Evolutionary conservation across 2,888 invertebrate species (phyloP).

Genomic region (Gryllus longicercus): DNA sequence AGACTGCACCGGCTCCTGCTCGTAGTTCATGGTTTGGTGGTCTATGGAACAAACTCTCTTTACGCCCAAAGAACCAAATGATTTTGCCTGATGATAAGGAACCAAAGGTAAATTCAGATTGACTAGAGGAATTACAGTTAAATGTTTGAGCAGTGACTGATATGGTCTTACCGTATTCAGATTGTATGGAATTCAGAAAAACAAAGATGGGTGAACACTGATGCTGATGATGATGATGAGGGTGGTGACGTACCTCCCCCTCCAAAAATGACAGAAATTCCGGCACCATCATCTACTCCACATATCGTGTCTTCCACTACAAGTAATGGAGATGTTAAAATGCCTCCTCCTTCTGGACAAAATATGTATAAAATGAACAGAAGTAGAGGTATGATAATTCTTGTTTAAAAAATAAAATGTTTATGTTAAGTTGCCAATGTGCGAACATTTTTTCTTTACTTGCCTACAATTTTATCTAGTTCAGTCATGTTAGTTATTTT

Average conservation of each 20-base stretch:
- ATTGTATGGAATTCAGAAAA: conserved; percentile 90
- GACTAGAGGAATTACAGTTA: conserved; percentile 47
- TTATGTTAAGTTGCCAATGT: not conserved
- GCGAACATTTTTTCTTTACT: no score
- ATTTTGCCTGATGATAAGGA: conserved; percentile 92
- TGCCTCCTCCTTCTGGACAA: not conserved
- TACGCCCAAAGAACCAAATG: conserved; percentile 90
- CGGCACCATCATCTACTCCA: not conserved
- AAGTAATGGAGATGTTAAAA: conserved; percentile 12
- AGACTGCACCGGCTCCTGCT: conserved; percentile 25
- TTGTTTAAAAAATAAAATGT: conserved; percentile 21
- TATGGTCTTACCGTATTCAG: conserved; percentile 48
- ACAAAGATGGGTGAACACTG: conserved; percentile 82
- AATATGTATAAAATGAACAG: conserved; percentile 80
- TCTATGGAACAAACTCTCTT: conserved; percentile 75
- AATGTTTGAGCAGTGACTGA: not conserved
- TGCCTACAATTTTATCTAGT: not conserved
- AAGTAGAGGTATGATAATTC: conserved; percentile 62
- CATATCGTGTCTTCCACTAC: conserved; percentile 25
- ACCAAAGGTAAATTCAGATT: conserved; percentile 51
- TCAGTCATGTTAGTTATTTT: not conserved
- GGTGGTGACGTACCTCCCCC: conserved; percentile 60
- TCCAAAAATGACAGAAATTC: conserved; percentile 61
- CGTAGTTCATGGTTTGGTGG: conserved; percentile 75
- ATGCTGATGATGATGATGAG: conserved; percentile 62